Base-by-base conservation (phyloP, 2,797 vertebrate species). In the Pseudochaenichthys georgianus region DNA sequence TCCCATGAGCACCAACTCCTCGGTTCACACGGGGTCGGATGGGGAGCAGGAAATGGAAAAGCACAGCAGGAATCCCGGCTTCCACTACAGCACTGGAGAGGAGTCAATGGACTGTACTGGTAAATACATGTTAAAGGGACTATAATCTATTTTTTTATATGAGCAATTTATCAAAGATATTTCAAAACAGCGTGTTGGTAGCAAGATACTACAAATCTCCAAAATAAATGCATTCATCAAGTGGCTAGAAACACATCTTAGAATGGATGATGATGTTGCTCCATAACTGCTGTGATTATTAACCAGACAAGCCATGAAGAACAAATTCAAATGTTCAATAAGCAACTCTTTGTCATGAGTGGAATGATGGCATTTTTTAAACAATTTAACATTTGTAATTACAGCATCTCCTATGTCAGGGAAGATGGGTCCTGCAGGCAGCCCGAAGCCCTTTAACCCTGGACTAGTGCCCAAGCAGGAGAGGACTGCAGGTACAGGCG, bases 1-100 rank as follows among this genome's bases (percentile, higher is more conserved):
- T 54, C 98, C 98, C 3, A 97, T 98, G 96, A 99, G 98, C 81
- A 99, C 97, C 42, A 99, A 97, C 94, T 99, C 98, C 0, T 99
- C 98, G 0, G 97, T 98, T 82, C 98, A 99, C 93, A 99, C 98
- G 0, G 98, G 98, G 23, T 99, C 98, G 0, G 98, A 99, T 31
- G 95, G 96, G 58, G 98, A 99, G 88, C 97, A 96, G 87, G 98
- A 99, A 0, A 53, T 87, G 19, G 98, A 99, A 72, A 98, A 98
- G 92, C 46, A 91, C 10, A 70, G 87, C 75, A 97, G 97, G 92
- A 95, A 96, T 64, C 92, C 93, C 3, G 95, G 96, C 8, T 97
- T 96, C 87, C 98, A 98, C 90, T 98, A 96, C 91, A 99, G 97
- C 61, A 96, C 97, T 8, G 98, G 97, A 66, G 98, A 99, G 92